Conservation (phyloP, 2,113 vertebrate species). For the Nymphicus hollandicus region DNA sequence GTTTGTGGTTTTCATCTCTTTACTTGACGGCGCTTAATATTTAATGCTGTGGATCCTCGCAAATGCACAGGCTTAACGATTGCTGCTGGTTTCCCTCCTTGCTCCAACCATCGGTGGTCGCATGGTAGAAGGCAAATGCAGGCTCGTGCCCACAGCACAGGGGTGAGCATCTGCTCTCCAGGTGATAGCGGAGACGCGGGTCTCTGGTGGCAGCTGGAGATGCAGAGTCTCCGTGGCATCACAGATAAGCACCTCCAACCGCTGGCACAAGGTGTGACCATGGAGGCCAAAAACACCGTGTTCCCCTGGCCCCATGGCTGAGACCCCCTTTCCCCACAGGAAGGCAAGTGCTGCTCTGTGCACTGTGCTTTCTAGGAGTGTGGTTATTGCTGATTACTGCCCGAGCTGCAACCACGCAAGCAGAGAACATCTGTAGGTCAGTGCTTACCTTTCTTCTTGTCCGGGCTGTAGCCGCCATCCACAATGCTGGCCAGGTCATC, state of each 20-base stretch:
- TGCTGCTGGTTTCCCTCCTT: neutral
- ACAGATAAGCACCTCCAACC: neutral
- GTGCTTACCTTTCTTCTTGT: conserved; percentile 80
- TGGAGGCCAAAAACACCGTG: fast-evolving
- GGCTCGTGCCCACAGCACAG: neutral
- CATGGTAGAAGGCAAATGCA: fast-evolving
- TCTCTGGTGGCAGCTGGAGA: neutral
- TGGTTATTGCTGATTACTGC: neutral
- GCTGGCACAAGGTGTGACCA: neutral
- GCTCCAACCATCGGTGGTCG: fast-evolving
- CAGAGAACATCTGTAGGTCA: fast-evolving
- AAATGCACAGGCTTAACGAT: fast-evolving
- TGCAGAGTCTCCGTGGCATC: neutral
- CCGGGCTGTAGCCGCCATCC: conserved; percentile 78
- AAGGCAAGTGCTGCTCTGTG: neutral
- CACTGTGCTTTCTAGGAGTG: neutral
- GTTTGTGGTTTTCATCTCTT: neutral
- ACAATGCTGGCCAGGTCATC: conserved; percentile 73
- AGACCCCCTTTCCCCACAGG: fast-evolving
- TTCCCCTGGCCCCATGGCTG: neutral
- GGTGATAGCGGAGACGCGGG: fast-evolving
- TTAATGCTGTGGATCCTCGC: neutral
- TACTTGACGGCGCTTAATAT: neutral
- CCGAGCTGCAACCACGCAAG: fast-evolving
- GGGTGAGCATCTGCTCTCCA: fast-evolving